phyloP scores from a whole-genome alignment of 92 coral and sea anemone species.

The Porites rus region DNA sequence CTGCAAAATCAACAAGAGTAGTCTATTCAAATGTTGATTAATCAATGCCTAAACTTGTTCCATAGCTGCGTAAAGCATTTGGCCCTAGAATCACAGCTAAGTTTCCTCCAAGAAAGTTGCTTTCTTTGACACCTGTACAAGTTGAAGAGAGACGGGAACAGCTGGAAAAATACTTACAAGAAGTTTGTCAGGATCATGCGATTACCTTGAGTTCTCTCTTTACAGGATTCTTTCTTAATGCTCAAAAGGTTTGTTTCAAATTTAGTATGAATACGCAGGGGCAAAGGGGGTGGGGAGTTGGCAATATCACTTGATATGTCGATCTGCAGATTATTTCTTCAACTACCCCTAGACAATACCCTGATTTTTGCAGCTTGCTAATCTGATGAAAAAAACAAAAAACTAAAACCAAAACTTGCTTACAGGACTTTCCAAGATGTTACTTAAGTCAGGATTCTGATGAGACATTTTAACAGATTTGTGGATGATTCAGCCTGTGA shows the following conservation, averaged over 20 bases:
- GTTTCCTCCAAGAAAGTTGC: slow-evolving; percentile 88
- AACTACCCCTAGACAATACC: too few species aligned
- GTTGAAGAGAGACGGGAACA: slow-evolving; percentile 90
- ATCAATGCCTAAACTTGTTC: background rate
- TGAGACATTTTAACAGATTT: too few species aligned
- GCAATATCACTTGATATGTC: too few species aligned
- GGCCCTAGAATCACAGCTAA: slow-evolving; percentile 78
- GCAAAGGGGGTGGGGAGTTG: background rate
- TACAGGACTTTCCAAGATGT: too few species aligned
- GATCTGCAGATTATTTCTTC: too few species aligned
- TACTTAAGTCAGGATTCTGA: too few species aligned
- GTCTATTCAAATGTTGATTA: background rate
- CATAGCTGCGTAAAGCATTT: slow-evolving; percentile 84
- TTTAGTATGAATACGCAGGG: background rate
- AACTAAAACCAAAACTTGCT: too few species aligned
- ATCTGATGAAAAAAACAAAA: too few species aligned
- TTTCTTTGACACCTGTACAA: slow-evolving; percentile 82
- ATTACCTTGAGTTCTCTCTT: slow-evolving; percentile 70
- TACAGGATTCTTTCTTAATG: slow-evolving; percentile 77
- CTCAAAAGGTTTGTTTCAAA: slow-evolving; percentile 82
- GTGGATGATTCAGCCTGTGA: too few species aligned
- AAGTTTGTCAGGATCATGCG: slow-evolving; percentile 87
- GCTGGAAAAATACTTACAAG: slow-evolving; percentile 87
- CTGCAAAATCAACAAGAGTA: background rate
- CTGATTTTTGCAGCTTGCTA: too few species aligned